Evolutionary conservation across 2,797 vertebrate genomes (phyloP).

Genomic region (Phoebastria nigripes): DNA sequence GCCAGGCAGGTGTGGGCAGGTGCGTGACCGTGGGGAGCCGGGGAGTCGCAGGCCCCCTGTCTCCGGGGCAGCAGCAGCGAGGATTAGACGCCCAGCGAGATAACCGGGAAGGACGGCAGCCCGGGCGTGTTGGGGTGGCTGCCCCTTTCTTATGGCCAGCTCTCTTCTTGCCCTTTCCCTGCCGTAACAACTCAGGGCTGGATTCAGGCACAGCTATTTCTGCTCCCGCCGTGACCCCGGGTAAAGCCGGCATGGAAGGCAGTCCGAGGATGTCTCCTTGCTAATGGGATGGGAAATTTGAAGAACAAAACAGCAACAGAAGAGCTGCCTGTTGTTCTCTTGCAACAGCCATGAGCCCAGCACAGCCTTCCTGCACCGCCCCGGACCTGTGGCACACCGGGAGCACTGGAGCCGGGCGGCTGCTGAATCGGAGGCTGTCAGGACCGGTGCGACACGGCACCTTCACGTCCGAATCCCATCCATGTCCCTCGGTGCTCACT

Average conservation of each 20-base stretch:
- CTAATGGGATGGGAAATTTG: accelerated
- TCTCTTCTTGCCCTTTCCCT: background rate
- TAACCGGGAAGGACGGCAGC: background rate
- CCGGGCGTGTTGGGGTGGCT: accelerated
- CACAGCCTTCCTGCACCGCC: background rate
- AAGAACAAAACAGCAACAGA: background rate
- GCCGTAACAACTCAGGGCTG: accelerated
- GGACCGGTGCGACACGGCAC: background rate
- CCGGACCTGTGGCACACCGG: accelerated
- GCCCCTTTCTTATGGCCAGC: background rate
- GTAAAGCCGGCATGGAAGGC: background rate
- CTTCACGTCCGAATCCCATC: background rate
- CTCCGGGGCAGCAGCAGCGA: background rate
- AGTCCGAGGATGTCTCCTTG: background rate
- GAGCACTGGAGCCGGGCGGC: background rate
- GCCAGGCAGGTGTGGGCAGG: background rate
- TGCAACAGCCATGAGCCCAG: accelerated
- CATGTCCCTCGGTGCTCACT: accelerated
- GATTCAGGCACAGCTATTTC: background rate
- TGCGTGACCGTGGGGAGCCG: accelerated
- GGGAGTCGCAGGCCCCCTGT: accelerated
- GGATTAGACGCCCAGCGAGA: background rate
- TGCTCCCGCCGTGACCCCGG: accelerated
- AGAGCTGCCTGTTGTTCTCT: background rate
- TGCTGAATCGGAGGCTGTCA: background rate